Conservation (phyloP, 2,113 vertebrate species). For the Gnathonemus echidnorhynchus region DNA sequence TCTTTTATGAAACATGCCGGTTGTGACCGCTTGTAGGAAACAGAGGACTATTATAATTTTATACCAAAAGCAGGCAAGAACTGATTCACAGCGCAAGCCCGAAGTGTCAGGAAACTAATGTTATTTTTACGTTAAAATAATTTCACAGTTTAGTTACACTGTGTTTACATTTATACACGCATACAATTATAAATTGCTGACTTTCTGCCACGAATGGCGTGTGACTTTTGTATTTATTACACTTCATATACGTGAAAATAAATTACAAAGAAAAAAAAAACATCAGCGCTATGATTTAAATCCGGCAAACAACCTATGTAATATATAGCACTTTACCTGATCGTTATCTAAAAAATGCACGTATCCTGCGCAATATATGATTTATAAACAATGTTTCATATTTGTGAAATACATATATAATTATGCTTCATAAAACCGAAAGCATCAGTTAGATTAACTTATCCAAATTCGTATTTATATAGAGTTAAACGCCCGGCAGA, state of each 20-base stretch:
- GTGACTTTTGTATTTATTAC: neutral
- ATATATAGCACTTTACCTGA: neutral
- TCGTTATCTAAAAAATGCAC: neutral
- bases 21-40: constrained; percentile 19
- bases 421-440: neutral
- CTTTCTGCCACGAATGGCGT: neutral
- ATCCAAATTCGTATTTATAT: neutral
- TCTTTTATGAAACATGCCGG: constrained; percentile 7
- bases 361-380: neutral
- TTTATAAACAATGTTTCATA: neutral
- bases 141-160: neutral
- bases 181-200: neutral
- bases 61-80: constrained; percentile 1
- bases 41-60: constrained; percentile 27
- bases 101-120: neutral
- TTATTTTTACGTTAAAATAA: neutral
- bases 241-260: neutral
- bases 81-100: neutral
- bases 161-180: neutral
- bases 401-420: neutral
- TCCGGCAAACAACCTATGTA: neutral
- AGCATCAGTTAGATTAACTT: neutral
- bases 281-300: neutral
- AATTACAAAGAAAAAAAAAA: neutral
- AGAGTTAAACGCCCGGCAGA: constrained; percentile 6